Base-by-base conservation (phyloP, 2,797 vertebrate genomes). In the Propithecus perrieri region DNA sequence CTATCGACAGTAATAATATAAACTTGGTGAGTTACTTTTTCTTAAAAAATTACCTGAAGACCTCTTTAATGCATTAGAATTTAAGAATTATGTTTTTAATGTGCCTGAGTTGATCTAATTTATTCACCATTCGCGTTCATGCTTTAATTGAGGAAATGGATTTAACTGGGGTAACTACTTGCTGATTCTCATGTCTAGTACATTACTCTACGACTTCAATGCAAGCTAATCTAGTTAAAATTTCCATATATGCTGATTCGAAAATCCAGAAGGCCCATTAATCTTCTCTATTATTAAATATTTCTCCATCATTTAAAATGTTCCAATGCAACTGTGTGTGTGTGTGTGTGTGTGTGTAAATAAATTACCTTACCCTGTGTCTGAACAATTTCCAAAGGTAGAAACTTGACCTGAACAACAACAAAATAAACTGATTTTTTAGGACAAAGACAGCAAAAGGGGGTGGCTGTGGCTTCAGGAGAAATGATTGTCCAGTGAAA, bases 401-500 rank as follows among this genome's bases (percentile, higher is more conserved):
- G 81, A 94, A 69, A 48, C 33, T 5, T 94, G 85, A 92, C 46
- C 53, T 28, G 22, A 43, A 95, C 41, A 86, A 71, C 50, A 81
- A 24, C 53, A 81, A 72, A 63, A 61, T 50, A 91, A 80, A 92
- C 20, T 3, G 33, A 65, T 55, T 43, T 96, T 81, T 89, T 26
- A 95, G 72, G 95, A 78, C 9, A 63, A 85, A 96, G 79, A 10
- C 48, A 80, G 94, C 35, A 75, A 81, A 83, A 94, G 28, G 2
- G 59, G 46, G 83, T 3, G 15, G 85, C n/a, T 91, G 46, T 41
- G 67, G 90, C 85, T 65, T 67, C 92, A 35, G 0, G 26, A 84
- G 80, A 96, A 95, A 87, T 24, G 53, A 67, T 8, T 86, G 87
- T 79, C 88, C 92, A 84, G 84, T 76, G 41, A 69, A 65, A 89